Evolutionary conservation across 1,140 invertebrate genomes (phyloP).

Genomic region (Drosophila trapezifrons): DNA sequence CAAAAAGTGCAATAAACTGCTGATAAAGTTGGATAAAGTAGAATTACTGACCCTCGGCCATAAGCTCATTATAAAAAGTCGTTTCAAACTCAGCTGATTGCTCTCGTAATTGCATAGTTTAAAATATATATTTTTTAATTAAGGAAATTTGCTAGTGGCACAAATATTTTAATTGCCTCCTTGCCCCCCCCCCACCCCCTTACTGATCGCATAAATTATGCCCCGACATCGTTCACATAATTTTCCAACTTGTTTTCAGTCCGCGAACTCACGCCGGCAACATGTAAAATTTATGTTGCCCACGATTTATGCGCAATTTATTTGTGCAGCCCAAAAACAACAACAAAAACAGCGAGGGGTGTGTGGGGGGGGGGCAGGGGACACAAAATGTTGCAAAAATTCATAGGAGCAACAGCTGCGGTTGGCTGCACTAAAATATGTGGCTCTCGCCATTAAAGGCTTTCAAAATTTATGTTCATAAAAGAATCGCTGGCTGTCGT

Average conservation of each 20-base stretch:
- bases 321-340: conserved; percentile 73
- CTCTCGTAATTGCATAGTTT: conserved; percentile 27
- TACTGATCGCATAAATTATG: conserved; percentile 66
- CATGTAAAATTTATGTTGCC: conserved; percentile 80
- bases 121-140: conserved; percentile 68
- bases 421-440: conserved; percentile 56
- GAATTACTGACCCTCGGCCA: conserved; percentile 6
- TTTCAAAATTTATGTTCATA: conserved; percentile 75
- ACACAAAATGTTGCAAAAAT: conserved; percentile 52
- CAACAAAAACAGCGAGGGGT: conserved; percentile 40
- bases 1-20: conserved; percentile 13
- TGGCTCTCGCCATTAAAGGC: conserved; percentile 75
- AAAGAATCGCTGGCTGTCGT: conserved; percentile 58
- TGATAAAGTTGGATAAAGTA: conserved; percentile 52
- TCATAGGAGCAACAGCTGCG: conserved; percentile 66
- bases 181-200: neutral
- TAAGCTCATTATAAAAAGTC: neutral
- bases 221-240: conserved; percentile 67
- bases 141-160: conserved; percentile 63
- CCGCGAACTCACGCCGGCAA: conserved; percentile 65
- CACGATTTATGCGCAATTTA: conserved; percentile 82
- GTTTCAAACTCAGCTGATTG: conserved; percentile 7
- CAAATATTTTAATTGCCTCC: conserved; percentile 76
- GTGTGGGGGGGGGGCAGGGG: neutral
- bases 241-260: conserved; percentile 72